Evolutionary conservation across 64 coral and sea anemone genomes (phyloP).

Genomic region (Montipora efflorescens): DNA sequence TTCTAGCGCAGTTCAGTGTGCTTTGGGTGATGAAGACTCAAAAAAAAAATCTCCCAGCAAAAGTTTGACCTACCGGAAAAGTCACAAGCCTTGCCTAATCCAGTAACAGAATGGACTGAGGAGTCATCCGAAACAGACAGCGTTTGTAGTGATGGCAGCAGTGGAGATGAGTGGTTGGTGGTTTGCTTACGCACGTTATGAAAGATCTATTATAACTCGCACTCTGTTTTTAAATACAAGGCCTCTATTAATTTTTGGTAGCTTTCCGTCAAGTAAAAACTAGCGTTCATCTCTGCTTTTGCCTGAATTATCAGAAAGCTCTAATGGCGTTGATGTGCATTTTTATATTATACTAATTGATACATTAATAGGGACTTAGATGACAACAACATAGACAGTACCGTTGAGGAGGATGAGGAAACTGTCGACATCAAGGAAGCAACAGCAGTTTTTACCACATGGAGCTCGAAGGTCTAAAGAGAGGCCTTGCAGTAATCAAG

Average conservation of each 20-base stretch:
- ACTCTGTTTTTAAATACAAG: no score
- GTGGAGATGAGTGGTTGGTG: neutral
- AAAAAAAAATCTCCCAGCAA: slow-evolving; percentile 28
- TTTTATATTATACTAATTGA: no score
- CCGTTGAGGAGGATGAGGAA: slow-evolving; percentile 29
- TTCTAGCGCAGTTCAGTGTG: slow-evolving; percentile 48
- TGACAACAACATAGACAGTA: slow-evolving; percentile 2
- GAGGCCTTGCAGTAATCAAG: slow-evolving; percentile 31
- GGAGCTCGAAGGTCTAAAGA: slow-evolving; percentile 59
- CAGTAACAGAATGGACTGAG: neutral
- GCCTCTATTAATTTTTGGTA: no score
- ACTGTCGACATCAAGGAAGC: neutral
- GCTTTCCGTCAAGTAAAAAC: no score
- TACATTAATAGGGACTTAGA: neutral
- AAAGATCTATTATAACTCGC: no score
- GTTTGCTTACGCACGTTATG: no score
- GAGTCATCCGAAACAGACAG: neutral
- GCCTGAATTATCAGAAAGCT: no score
- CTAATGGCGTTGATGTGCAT: no score
- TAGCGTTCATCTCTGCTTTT: no score
- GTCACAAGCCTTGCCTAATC: neutral
- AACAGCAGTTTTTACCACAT: slow-evolving; percentile 2
- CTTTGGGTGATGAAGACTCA: neutral
- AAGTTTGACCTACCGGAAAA: neutral
- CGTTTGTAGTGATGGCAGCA: neutral